phyloP scores from a whole-genome alignment of 2,797 vertebrate species.

The Danio jaintianensis region DNA sequence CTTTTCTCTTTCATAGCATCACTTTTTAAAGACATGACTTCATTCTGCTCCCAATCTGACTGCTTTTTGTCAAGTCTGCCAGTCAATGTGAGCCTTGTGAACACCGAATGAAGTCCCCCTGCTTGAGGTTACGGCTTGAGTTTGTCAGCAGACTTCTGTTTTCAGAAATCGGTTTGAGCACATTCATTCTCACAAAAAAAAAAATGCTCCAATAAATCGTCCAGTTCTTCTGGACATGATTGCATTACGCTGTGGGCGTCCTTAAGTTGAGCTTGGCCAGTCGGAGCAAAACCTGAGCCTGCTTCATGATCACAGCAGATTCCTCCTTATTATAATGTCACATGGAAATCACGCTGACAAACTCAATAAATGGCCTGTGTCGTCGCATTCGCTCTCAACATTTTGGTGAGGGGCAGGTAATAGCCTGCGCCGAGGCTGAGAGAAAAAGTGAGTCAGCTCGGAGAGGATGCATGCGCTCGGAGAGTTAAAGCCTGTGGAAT shows the following conservation, averaged over 20 bases:
- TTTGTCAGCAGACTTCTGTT: constrained; percentile 16
- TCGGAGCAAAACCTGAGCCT: neutral
- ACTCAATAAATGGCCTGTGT: constrained; percentile 22
- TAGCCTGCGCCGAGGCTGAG: constrained; percentile 17
- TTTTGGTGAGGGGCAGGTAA: constrained; percentile 34
- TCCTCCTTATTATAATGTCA: constrained; percentile 10
- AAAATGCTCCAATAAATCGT: neutral
- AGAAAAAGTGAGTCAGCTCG: constrained; percentile 26
- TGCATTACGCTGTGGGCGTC: neutral
- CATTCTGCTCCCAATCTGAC: neutral
- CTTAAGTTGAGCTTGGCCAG: neutral
- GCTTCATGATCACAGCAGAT: neutral
- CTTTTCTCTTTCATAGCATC: constrained; percentile 18
- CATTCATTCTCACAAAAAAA: constrained; percentile 11
- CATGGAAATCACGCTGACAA: constrained; percentile 14
- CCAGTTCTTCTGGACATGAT: neutral
- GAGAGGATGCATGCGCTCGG: constrained; percentile 5
- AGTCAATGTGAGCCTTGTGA: constrained; percentile 27
- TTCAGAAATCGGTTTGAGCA: constrained; percentile 5
- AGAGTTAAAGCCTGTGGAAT: constrained; percentile 29
- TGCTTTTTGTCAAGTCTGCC: constrained; percentile 8
- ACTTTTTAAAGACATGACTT: constrained; percentile 36
- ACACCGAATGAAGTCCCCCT: neutral
- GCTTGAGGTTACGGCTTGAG: neutral
- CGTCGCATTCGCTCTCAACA: neutral